Conservation (phyloP, 2,888 invertebrate species). For the Sclerodermus sp. region DNA sequence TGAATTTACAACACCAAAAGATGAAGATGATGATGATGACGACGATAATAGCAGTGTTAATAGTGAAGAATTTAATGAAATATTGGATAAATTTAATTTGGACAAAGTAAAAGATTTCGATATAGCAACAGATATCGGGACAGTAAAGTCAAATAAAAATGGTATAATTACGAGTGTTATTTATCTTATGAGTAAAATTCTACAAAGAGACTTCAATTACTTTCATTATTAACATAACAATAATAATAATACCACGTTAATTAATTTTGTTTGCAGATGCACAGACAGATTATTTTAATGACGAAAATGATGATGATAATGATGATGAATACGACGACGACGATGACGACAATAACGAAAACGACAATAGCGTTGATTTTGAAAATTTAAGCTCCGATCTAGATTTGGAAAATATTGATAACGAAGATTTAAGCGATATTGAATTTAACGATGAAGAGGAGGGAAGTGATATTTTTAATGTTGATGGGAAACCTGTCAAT, state of each 20-base stretch:
- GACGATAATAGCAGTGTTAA: conserved; percentile 58
- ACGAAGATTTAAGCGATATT: conserved; percentile 57
- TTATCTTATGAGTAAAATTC: too few relatives aligned
- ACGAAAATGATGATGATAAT: conserved; percentile 29
- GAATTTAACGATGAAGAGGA: conserved; percentile 52
- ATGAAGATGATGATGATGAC: conserved; percentile 49
- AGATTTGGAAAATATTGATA: conserved; percentile 45
- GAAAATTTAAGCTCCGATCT: conserved; percentile 37
- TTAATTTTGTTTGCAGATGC: too few relatives aligned
- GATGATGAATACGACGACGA: conserved; percentile 19
- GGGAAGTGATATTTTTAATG: conserved; percentile 19
- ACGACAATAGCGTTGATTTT: conserved; percentile 28
- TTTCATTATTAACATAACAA: too few relatives aligned
- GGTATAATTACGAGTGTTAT: conserved; percentile 22
- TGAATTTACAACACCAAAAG: conserved; percentile 31
- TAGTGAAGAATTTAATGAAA: conserved; percentile 60
- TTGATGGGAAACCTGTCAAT: conserved; percentile 1
- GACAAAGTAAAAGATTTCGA: conserved; percentile 70
- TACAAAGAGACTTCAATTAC: too few relatives aligned
- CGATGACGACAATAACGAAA: conserved; percentile 24
- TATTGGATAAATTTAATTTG: conserved; percentile 56
- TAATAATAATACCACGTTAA: conserved; percentile 17
- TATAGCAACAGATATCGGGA: conserved; percentile 57
- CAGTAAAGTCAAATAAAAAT: conserved; percentile 45
- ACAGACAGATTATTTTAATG: conserved; percentile 15